Evolutionary conservation across 2,797 vertebrate species (phyloP), one percentile per base, ranked within the genome.

Genomic region (Pseudochaenichthys georgianus): DNA sequence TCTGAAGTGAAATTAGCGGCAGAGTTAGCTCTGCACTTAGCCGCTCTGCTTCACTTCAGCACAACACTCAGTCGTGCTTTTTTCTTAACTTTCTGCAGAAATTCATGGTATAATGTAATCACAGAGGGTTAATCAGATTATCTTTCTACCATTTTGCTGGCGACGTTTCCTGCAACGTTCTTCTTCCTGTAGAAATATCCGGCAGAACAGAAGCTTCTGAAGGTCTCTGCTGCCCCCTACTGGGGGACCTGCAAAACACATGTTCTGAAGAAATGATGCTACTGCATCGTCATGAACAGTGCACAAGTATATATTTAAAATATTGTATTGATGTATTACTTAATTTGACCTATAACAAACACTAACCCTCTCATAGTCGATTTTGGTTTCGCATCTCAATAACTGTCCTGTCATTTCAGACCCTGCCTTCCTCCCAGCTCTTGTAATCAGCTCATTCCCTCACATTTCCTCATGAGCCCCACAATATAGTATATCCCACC

Each of bases 61-160:
- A 11, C 0, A 15, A 63, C 13, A 21, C 21, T 21, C 10, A 11
- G 51, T 13, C 21, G n/a, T 43, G 9, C 0, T 5, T 5, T 42
- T 0, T 21, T 15, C 0, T 11, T n/a, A 0, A 31, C 12, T 0
- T 52, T 9, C 13, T 13, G 15, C 13, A 4, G 4, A 15, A 43
- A 2, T 28, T n/a, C 15, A 17, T 2, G 1, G 9, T 53, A 21
- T 11, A 7, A 38, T 38, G 34, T 38, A 38, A 38, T 38, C 34
- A 9, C 34, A 38, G 34, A 38, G 34, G 3, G 54, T 48, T 43
- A 50, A 70, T 58, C 21, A 13, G 5, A 2, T 70, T 58, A 16
- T 41, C 0, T 42, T 13, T 64, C 82, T 67, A 89, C 88, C 87
- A 89, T 90, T 3, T 75, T 63, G 34, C 47, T 19, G 57, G 72